Base-by-base conservation (phyloP, 2,113 vertebrate genomes). In the Genyomyrus donnyi region DNA sequence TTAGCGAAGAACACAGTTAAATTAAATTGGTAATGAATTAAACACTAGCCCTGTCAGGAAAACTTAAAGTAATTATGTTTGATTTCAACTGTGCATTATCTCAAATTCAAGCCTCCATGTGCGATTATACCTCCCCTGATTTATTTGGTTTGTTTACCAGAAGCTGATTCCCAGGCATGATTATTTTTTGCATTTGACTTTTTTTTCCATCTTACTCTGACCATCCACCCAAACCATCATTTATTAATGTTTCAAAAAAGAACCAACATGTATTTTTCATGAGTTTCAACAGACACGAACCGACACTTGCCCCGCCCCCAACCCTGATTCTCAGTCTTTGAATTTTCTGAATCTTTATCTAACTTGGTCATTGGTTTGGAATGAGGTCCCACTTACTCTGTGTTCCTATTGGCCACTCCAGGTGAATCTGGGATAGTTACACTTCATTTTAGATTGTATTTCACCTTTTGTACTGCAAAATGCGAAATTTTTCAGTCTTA, bases 1-100 rank as follows among this genome's bases (percentile, higher is more conserved):
- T 92, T 88, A 92, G 90, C 39, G n/a, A 89, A 86, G 90, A 93
- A 91, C 87, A 89, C 87, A 91, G 90, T 83, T 88, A 88, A 88
- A 91, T 92, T 89, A 91, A 91, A 91, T 90, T 88, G 89, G 88
- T 91, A 91, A 92, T 92, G 89, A 92, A 92, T 92, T 92, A 93
- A 92, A 91, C 90, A 92, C 92, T 88, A 91, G 74, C 90, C 87
- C 77, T 90, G 87, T 90, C 90, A 88, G 90, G 87, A 88, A 88
- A 88, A 90, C 86, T 90, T 84, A 85, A 80, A 88, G 90, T 90
- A 90, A 88, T 90, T 88, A 90, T 88, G 87, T 87, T 19, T 88
- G 87, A 88, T 90, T 90, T 90, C 85, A 90, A 84, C 90, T 88
- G 50, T 39, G 46, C 90, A 84, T 88, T 88, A 90, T 88, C 87